phyloP scores from a whole-genome alignment of 2,888 invertebrate species.

The Drosophila merina region DNA sequence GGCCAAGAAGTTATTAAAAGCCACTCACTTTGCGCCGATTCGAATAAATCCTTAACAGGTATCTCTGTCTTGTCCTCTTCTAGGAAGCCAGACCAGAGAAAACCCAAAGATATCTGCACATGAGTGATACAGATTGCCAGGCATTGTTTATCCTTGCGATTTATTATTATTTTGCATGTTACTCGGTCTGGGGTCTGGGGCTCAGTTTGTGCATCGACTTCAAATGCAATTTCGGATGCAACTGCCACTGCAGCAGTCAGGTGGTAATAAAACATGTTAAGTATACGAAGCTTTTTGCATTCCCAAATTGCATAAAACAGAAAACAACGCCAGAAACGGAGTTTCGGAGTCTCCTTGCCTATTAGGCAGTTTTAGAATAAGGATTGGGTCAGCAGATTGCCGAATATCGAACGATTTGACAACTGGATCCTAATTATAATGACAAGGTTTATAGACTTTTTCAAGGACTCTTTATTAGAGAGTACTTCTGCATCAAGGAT shows the following conservation, averaged over 20 bases:
- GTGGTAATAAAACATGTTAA: conserved; percentile 33
- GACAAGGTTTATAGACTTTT: no score
- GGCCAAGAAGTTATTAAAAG: background rate
- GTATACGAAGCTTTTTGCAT: conserved; percentile 12
- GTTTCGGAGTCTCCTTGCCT: conserved; percentile 30
- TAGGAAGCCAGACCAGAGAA: background rate
- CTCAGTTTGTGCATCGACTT: background rate
- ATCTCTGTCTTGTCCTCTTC: background rate
- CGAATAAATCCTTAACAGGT: background rate
- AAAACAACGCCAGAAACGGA: no score
- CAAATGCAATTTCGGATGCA: conserved; percentile 27
- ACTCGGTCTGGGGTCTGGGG: conserved; percentile 32
- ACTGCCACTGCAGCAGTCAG: conserved; percentile 34
- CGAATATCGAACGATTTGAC: background rate
- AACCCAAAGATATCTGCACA: background rate
- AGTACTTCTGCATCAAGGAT: background rate
- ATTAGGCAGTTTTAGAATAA: conserved; percentile 48
- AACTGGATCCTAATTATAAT: background rate
- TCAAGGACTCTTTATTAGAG: no score
- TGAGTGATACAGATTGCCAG: conserved; percentile 7
- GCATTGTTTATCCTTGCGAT: conserved; percentile 43
- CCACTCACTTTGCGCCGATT: background rate
- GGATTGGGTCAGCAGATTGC: conserved; percentile 14
- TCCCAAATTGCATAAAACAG: conserved; percentile 6
- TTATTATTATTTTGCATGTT: conserved; percentile 66